Conservation (phyloP, 2,797 vertebrate genomes). For the Pogoniulus pusillus region DNA sequence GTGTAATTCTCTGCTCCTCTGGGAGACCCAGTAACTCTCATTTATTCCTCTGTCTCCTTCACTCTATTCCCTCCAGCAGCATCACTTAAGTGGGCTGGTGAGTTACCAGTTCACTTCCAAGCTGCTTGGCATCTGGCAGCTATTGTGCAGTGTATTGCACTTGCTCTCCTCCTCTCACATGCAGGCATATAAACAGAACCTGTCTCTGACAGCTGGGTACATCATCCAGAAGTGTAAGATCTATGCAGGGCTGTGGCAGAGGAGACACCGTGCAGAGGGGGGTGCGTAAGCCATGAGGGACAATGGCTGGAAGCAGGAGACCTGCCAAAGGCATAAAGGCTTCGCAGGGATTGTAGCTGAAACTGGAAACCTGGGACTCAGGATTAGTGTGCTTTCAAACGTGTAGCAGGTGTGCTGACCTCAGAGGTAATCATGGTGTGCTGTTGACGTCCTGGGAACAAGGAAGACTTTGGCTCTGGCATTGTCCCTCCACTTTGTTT, state of each 20-base stretch:
- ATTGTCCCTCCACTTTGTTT: neutral
- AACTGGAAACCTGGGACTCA: neutral
- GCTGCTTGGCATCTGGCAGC: neutral
- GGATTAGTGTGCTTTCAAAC: neutral
- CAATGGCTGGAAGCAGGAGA: neutral
- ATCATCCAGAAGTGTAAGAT: neutral
- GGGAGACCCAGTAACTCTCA: neutral
- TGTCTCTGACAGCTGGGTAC: neutral
- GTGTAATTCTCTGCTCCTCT: neutral
- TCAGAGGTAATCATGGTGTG: rapidly evolving
- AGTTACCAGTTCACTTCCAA: neutral
- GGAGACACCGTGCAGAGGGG: neutral
- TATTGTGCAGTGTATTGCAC: rapidly evolving
- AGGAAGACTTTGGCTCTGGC: neutral
- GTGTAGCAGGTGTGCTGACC: neutral
- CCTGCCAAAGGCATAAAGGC: neutral
- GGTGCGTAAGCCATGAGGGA: rapidly evolving
- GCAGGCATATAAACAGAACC: neutral
- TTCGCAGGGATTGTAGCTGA: neutral
- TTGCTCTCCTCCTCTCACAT: rapidly evolving
- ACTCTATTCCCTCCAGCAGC: neutral
- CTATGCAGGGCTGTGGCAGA: neutral
- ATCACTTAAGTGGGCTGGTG: neutral
- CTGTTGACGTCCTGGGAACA: neutral
- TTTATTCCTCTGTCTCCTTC: neutral